These are phyloP conservation scores for Bathynomus jamesi DNA, from an alignment of 1,140 invertebrate species.

Conservation along the genomic window DNA sequence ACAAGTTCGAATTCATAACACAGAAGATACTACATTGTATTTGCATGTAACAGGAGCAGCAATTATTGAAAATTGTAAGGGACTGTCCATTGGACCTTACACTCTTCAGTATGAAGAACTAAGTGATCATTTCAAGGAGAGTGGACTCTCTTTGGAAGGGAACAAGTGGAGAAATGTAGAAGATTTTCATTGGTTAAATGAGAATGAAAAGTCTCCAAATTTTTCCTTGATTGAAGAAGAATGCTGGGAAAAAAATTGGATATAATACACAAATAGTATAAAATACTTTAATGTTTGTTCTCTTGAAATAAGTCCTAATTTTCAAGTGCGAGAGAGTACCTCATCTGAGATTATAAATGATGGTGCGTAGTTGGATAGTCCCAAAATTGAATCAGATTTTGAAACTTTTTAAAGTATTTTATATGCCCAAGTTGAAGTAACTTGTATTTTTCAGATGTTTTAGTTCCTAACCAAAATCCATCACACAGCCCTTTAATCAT, in stretches of 20 bases:
- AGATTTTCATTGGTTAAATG: neutral
- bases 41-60: conserved; percentile 86
- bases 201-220: neutral
- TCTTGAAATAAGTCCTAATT: no score
- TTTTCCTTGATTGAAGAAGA: neutral
- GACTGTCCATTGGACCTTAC: conserved; percentile 73
- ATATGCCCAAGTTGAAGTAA: no score
- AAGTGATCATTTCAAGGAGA: neutral
- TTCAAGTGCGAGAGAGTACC: no score
- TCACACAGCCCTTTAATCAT: no score
- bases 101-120: conserved; percentile 59
- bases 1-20: conserved; percentile 81
- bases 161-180: neutral
- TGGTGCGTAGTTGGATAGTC: no score
- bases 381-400: no score
- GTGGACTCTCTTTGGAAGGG: neutral
- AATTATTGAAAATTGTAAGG: conserved; percentile 84
- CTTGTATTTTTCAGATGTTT: no score
- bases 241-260: neutral
- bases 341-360: no score
- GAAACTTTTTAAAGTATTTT: no score
- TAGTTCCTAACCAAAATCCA: no score
- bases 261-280: no score
- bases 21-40: conserved; percentile 68
- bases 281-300: no score